These are phyloP conservation scores for Acanthisitta chloris DNA, from an alignment of 2,113 vertebrate genomes.

Conservation along the genomic window DNA sequence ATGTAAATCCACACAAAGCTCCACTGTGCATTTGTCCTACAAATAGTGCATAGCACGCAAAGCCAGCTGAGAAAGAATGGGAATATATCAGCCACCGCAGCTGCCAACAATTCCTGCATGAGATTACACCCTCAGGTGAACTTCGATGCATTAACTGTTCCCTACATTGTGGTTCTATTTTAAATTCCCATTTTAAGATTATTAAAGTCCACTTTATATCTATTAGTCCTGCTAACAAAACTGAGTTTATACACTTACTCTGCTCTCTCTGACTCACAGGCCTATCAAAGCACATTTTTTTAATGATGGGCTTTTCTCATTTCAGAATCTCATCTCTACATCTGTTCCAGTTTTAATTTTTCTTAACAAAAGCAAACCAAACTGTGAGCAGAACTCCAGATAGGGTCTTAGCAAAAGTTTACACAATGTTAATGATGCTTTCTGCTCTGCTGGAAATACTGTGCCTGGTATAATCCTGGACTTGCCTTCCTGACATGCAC, in stretches of 20 bases:
- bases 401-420: not conserved
- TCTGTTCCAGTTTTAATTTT: not conserved
- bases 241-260: not conserved
- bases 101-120: not conserved
- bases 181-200: not conserved
- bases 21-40: not conserved
- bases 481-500: not conserved
- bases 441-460: not conserved
- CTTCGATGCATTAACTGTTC: not conserved
- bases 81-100: not conserved
- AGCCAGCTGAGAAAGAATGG: not conserved
- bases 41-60: not conserved
- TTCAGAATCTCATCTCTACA: not conserved
- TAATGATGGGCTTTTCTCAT: not conserved
- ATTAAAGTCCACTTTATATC: not conserved
- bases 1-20: not conserved
- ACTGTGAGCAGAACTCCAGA: not conserved
- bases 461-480: not conserved
- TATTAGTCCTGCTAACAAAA: not conserved
- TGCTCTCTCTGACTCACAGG: not conserved
- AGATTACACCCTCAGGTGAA: not conserved
- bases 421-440: not conserved
- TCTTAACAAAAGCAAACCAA: not conserved
- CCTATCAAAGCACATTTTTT: not conserved
- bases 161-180: not conserved